Evolutionary conservation across 2,113 vertebrate genomes (phyloP).

Genomic region (Pollimyrus isidori): DNA sequence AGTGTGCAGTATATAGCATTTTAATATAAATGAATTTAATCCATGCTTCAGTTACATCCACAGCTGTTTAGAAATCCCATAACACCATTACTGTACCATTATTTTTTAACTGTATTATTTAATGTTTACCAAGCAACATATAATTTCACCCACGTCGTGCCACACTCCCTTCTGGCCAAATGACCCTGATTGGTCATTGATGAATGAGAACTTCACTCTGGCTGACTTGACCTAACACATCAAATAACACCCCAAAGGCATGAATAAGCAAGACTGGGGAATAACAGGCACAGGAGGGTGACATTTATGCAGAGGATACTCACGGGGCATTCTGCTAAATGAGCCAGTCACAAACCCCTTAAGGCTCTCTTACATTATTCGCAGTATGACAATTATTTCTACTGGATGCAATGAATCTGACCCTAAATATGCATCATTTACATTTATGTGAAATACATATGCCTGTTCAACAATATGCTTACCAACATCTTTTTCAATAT

Average conservation of each 20-base stretch:
- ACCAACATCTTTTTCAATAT: neutral
- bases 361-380: slow-evolving; percentile 7
- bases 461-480: neutral
- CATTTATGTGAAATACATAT: neutral
- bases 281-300: neutral
- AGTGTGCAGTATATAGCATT: neutral
- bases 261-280: neutral
- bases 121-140: neutral
- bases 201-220: neutral
- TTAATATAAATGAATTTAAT: neutral
- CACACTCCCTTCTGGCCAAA: neutral
- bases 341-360: neutral
- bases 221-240: neutral
- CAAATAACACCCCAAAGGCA: neutral
- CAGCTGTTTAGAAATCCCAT: neutral
- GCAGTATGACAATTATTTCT: slow-evolving; percentile 11
- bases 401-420: neutral
- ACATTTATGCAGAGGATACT: slow-evolving; percentile 10
- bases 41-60: neutral
- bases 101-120: neutral
- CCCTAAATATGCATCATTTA: slow-evolving; percentile 9
- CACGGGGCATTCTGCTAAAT: neutral
- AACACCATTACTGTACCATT: neutral
- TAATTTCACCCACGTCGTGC: neutral
- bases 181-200: slow-evolving; percentile 14